Evolutionary conservation across 2,888 invertebrate species (phyloP).

Genomic region (Orthosia gothica): DNA sequence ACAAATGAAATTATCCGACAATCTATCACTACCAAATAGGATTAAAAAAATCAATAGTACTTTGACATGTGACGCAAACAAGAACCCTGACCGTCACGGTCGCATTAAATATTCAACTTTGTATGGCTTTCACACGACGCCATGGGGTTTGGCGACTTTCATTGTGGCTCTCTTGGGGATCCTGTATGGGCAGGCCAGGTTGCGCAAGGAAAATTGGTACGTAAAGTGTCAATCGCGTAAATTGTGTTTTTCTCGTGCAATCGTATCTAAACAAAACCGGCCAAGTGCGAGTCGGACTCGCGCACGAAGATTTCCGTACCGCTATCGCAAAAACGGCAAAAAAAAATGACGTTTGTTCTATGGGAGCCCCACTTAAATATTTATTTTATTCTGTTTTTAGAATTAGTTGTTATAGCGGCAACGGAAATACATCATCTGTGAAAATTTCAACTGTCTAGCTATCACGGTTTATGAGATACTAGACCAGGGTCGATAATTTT

Average conservation of each 20-base stretch:
- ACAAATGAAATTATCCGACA: background rate
- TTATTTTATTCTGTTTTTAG: too few relatives aligned
- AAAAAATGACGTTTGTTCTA: too few relatives aligned
- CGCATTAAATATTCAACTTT: constrained; percentile 60
- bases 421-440: too few relatives aligned
- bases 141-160: constrained; percentile 51
- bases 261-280: too few relatives aligned
- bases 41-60: constrained; percentile 64
- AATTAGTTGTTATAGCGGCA: too few relatives aligned
- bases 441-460: too few relatives aligned
- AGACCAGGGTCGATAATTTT: too few relatives aligned
- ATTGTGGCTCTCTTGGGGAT: constrained; percentile 19
- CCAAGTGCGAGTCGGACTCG: too few relatives aligned
- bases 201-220: background rate
- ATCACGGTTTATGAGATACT: too few relatives aligned
- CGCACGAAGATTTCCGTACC: too few relatives aligned
- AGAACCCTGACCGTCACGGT: constrained; percentile 63
- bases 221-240: background rate
- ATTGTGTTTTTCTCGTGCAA: background rate
- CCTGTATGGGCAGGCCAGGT: background rate
- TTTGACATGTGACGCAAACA: constrained; percentile 62
- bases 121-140: constrained; percentile 59
- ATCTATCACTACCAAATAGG: constrained; percentile 37
- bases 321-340: too few relatives aligned
- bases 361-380: too few relatives aligned